Base-by-base conservation (phyloP, 2,113 vertebrate genomes). In the Lepus americanus region DNA sequence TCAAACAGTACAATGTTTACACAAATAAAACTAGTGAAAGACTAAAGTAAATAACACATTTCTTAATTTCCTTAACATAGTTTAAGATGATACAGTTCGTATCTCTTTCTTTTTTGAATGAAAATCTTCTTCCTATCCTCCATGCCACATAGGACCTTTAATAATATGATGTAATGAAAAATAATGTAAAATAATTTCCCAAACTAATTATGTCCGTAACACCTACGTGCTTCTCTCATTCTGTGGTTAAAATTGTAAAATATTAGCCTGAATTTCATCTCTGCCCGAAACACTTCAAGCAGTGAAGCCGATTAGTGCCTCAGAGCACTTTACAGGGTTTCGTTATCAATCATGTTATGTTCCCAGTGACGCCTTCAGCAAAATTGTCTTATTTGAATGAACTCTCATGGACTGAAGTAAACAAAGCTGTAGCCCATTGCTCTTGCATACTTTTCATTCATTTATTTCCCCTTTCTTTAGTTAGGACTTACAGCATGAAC, bases 381-480 rank as follows among this genome's bases (percentile, higher is more conserved):
- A 97, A 98, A 97, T 97, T 94, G 95, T 93, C 97, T 98, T 94
- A 97, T 98, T 98, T 96, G 78, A 97, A 98, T 96, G 96, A 98
- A 98, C 96, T 97, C 96, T 97, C 97, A 73, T 86, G 97, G 33
- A 3, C 49, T 80, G 93, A 97, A 98, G 98, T 98, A 98, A 98
- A 98, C 97, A 98, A 98, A 97, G 97, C 98, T 97, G 89, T 82
- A 88, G 55, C 94, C 95, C 27, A 14, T 64, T 96, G 96, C 88
- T 95, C 88, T 95, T 19, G 0, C 90, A 95, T 63, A 97, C 95
- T 98, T 98, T 69, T 95, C 98, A 97, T 98, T 98, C 98, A 98
- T 98, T 97, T 97, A 96, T 96, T 96, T 93, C 82, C 70, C 97
- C 97, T 97, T 96, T 74, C 83, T 97, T 97, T 84, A 95, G 97